Evolutionary conservation across 1,140 invertebrate genomes (phyloP), one percentile per base, ranked within the genome.

Genomic region (Drosophila sucinea): DNA sequence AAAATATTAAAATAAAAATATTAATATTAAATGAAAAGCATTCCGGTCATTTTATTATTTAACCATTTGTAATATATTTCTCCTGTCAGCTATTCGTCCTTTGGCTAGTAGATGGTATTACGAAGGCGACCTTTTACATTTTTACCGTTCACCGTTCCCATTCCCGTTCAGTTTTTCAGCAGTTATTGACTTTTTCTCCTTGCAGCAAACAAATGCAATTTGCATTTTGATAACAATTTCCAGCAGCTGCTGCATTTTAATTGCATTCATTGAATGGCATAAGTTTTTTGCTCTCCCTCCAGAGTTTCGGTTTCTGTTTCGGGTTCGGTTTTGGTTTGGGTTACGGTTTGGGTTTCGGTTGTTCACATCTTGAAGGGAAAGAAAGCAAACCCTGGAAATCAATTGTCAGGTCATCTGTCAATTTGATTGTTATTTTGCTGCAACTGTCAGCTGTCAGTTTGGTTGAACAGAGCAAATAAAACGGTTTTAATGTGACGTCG

Each of bases 401-500:
- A 89, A 89, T 89, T 89, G 84, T 90, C 85, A 89, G 84, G 70
- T 89, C 84, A 89, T 89, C 84, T 89, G 84, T 89, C 84, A 89
- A 89, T 85, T 90, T 89, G 82, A 81, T 89, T 89, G 84, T 84
- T 89, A 75, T 83, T 79, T 80, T 62, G 73, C 73, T 82, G 77
- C 84, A 72, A 67, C 84, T 70, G 84, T 84, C 84, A 84, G 80
- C 73, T 81, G 84, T 87, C 84, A 47, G 32, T 55, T 57, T 51
- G 44, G 44, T 27, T 7, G 44, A 55, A 33, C 73, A 73, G 77
- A 60, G 57, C 61, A 41, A 27, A 73, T 71, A 73, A 58, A 67
- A 84, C 70, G 80, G 77, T 89, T 87, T 89, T 87, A 87, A 87
- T 87, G 84, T 81, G 83, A 85, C 76, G 64, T 51, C 44, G 44